Percentiles rank a stretch among this genome's conserved stretches.
These are phyloP conservation scores for Sebastes oblongus DNA, from an alignment of 2,797 vertebrate species.

Conservation along the genomic window DNA sequence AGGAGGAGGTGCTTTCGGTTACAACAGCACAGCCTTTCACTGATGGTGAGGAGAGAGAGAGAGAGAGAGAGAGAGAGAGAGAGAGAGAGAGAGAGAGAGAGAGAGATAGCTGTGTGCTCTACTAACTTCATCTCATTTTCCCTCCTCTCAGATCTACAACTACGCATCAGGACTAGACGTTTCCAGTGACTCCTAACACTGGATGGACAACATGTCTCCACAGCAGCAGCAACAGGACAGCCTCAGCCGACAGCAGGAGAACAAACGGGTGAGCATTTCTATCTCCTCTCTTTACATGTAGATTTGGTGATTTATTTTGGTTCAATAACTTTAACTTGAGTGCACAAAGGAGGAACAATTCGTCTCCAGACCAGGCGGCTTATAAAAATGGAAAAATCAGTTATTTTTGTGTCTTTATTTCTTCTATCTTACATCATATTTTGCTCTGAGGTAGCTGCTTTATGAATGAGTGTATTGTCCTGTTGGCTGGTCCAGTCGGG, in stretches of 20 bases:
- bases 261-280: conserved; percentile 52
- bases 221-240: conserved; percentile 71
- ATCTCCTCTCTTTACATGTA: background rate
- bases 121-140: too few species aligned
- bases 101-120: background rate
- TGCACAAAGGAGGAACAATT: background rate
- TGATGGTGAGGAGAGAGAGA: conserved; percentile 4
- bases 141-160: background rate
- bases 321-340: background rate
- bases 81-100: background rate
- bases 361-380: too few species aligned
- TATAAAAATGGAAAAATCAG: too few species aligned
- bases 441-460: background rate
- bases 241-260: conserved; percentile 44
- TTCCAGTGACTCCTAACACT: background rate
- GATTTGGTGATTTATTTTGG: accelerated
- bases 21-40: conserved; percentile 16
- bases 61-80: too few species aligned
- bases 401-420: background rate
- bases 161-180: background rate
- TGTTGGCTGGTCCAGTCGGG: background rate
- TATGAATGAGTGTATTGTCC: background rate
- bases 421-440: background rate
- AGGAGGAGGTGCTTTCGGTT: conserved; percentile 27
- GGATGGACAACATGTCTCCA: conserved; percentile 78